Conservation (phyloP, 2,113 vertebrate genomes). For the Lepisosteus oculatus region DNA sequence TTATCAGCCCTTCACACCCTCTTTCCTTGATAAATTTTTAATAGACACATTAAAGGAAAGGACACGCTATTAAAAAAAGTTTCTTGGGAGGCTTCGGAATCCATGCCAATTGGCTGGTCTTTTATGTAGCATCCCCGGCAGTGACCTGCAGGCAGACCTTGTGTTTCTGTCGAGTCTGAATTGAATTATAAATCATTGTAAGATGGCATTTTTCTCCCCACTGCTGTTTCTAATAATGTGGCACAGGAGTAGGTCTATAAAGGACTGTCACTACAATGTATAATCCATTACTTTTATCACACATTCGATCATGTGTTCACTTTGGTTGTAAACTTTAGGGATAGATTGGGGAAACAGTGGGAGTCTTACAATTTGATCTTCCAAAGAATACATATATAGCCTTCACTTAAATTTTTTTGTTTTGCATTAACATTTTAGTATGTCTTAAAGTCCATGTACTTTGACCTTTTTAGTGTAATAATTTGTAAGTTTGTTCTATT, state of each 20-base stretch:
- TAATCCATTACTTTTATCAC: slow-evolving; percentile 19
- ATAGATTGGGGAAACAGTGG: slow-evolving; percentile 12
- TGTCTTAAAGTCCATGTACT: too few relatives aligned
- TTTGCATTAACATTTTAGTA: too few relatives aligned
- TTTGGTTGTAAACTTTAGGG: slow-evolving; percentile 21
- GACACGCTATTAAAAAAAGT: slow-evolving; percentile 16
- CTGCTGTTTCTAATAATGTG: slow-evolving; percentile 24
- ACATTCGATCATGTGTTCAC: slow-evolving; percentile 11
- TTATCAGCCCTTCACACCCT: slow-evolving; percentile 11
- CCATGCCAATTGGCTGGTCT: slow-evolving; percentile 5
- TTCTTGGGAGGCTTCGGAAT: slow-evolving; percentile 2
- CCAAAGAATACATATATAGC: not conserved
- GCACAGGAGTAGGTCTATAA: slow-evolving; percentile 1
- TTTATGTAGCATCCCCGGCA: slow-evolving; percentile 8
- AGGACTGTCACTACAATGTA: slow-evolving; percentile 19
- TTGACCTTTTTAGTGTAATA: too few relatives aligned
- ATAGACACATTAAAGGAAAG: slow-evolving; percentile 18
- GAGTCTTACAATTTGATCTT: not conserved
- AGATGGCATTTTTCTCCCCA: slow-evolving; percentile 18
- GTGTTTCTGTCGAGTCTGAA: slow-evolving; percentile 23
- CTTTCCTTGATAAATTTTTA: slow-evolving; percentile 3
- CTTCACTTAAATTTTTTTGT: not conserved
- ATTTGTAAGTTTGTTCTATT: too few relatives aligned
- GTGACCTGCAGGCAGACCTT: slow-evolving; percentile 18
- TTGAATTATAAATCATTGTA: slow-evolving; percentile 11